These are phyloP conservation scores for Danio jaintianensis DNA, from an alignment of 2,797 vertebrate species.

Conservation along the genomic window DNA sequence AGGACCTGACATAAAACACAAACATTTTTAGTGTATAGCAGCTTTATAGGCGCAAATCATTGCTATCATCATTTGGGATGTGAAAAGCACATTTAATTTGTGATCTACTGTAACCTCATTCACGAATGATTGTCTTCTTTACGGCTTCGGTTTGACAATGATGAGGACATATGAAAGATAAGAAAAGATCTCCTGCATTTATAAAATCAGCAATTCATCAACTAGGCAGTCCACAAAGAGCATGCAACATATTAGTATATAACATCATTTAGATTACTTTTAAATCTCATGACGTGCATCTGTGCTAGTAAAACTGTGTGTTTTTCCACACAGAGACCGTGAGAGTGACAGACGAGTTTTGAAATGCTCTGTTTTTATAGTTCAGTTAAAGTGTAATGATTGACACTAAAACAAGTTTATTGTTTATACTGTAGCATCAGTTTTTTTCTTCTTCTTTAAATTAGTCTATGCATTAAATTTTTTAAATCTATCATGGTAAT, in stretches of 20 bases:
- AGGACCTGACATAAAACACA: not conserved
- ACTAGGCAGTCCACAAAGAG: conserved; percentile 8
- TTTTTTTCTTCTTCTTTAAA: not conserved
- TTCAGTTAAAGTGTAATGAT: not conserved
- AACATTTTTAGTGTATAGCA: not conserved
- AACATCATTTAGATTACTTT: not conserved
- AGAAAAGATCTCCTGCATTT: conserved; percentile 1
- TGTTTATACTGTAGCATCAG: not conserved
- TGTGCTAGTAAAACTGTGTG: conserved; percentile 18
- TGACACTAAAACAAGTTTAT: not conserved
- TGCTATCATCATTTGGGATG: not conserved
- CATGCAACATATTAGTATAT: not conserved
- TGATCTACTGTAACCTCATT: not conserved
- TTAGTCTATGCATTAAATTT: not conserved
- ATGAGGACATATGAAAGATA: conserved; percentile 18
- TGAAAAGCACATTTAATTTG: not conserved
- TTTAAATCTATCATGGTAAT: too few species aligned
- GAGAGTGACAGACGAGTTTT: not conserved
- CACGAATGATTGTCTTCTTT: conserved; percentile 5
- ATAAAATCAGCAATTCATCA: conserved; percentile 17
- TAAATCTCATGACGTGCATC: conserved; percentile 14
- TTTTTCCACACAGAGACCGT: conserved; percentile 9
- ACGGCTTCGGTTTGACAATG: not conserved
- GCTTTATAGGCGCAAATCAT: not conserved
- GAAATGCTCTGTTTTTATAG: not conserved